These are phyloP conservation scores for Eugnorisma glareosa DNA, from an alignment of 2,888 invertebrate genomes.

Conservation along the genomic window DNA sequence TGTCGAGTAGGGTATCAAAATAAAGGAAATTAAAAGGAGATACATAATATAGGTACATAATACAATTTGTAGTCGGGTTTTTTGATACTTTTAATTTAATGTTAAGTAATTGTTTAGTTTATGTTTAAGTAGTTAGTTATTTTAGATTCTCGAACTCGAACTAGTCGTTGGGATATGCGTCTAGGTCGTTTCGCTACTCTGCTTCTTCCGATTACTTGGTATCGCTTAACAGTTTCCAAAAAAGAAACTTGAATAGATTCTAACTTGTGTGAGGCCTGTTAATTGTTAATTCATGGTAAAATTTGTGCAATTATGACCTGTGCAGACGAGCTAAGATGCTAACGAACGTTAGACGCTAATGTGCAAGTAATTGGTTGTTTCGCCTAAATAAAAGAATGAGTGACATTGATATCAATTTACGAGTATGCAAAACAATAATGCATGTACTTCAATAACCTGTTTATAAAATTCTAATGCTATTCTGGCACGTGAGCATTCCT, in stretches of 20 bases:
- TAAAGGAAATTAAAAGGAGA: too few species aligned
- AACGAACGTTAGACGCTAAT: slow-evolving; percentile 53
- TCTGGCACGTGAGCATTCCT: slow-evolving; percentile 74
- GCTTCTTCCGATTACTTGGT: background rate
- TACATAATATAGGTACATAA: too few species aligned
- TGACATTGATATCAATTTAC: slow-evolving; percentile 64
- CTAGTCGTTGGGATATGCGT: background rate
- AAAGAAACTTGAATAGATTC: slow-evolving; percentile 4
- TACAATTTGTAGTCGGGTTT: too few species aligned
- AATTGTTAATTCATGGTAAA: slow-evolving; percentile 56
- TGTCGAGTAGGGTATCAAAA: too few species aligned
- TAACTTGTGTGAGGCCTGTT: slow-evolving; percentile 32
- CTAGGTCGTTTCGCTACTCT: background rate
- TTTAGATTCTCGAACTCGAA: background rate
- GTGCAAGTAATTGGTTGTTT: slow-evolving; percentile 48
- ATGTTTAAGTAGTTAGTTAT: too few species aligned
- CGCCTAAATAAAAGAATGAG: slow-evolving; percentile 48
- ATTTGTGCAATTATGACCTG: slow-evolving; percentile 54
- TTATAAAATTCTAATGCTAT: slow-evolving; percentile 73
- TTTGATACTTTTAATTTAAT: too few species aligned
- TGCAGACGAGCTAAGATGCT: slow-evolving; percentile 28
- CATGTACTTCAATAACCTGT: slow-evolving; percentile 65
- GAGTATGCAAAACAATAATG: slow-evolving; percentile 50
- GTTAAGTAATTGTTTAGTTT: too few species aligned
- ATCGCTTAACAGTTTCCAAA: background rate